Conservation (phyloP, 2,888 invertebrate species). For the Lycophotia porphyrea region DNA sequence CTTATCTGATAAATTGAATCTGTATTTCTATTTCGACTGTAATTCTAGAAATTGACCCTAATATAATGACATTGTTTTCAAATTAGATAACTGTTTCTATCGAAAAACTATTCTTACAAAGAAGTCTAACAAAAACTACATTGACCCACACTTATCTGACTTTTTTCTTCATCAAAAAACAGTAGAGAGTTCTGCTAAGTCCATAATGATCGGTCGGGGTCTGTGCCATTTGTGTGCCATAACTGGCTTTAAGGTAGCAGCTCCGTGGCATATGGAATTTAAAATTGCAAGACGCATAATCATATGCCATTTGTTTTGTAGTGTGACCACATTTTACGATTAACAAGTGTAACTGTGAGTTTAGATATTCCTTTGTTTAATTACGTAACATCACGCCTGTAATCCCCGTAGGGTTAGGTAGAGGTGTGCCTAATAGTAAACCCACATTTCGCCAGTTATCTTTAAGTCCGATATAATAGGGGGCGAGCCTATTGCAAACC, state of each 20-base stretch:
- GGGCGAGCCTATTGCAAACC: too few species aligned
- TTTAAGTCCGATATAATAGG: too few species aligned
- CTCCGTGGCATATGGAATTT: slow-evolving; percentile 74
- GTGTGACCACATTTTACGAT: slow-evolving; percentile 55
- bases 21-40: neutral
- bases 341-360: neutral
- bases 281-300: slow-evolving; percentile 63
- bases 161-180: slow-evolving; percentile 60
- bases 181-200: slow-evolving; percentile 58
- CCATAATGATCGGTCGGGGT: slow-evolving; percentile 67
- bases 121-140: slow-evolving; percentile 14
- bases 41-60: neutral
- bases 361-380: too few species aligned
- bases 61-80: neutral
- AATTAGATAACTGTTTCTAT: slow-evolving; percentile 3
- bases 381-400: too few species aligned
- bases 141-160: slow-evolving; percentile 13
- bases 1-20: neutral
- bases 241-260: slow-evolving; percentile 71
- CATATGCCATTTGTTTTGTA: slow-evolving; percentile 61
- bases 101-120: slow-evolving; percentile 5
- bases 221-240: slow-evolving; percentile 52
- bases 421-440: too few species aligned
- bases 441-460: too few species aligned
- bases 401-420: too few species aligned